Evolutionary conservation across 2,113 vertebrate genomes (phyloP).

Genomic region (Sardina pilchardus): DNA sequence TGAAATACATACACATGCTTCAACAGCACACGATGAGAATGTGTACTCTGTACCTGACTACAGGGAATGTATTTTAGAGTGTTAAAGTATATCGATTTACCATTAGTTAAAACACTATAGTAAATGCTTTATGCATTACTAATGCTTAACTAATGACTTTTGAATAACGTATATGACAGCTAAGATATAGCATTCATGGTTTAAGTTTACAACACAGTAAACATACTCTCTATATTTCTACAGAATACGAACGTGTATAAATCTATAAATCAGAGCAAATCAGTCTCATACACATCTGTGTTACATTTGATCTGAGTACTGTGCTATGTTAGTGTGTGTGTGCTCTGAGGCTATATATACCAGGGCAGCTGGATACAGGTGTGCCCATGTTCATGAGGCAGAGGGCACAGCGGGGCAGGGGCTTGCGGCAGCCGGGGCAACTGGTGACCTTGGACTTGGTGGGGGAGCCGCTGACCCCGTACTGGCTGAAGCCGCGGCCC

Average conservation of each 20-base stretch:
- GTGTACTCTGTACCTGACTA: background rate
- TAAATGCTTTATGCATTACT: no score
- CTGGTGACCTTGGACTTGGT: conserved; percentile 98
- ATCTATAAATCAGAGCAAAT: background rate
- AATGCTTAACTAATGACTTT: no score
- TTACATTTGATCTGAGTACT: background rate
- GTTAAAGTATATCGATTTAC: background rate
- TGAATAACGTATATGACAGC: no score
- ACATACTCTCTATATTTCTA: no score
- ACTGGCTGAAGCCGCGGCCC: conserved; percentile 96
- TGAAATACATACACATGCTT: background rate
- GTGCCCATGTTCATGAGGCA: conserved; percentile 99
- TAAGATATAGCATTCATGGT: background rate
- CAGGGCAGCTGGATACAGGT: conserved; percentile 89
- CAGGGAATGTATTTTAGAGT: background rate
- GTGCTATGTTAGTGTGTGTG: background rate
- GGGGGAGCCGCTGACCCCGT: conserved; percentile 94
- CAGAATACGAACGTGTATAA: no score
- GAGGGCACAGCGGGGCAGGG: conserved; percentile 94
- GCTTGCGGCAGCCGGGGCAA: conserved; percentile 96
- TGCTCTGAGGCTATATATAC: background rate
- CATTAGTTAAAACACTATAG: background rate
- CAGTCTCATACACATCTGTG: background rate
- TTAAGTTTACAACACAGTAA: background rate
- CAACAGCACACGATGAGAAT: background rate